Evolutionary conservation across 2,888 invertebrate genomes (phyloP), one percentile per base, ranked within the genome.

Genomic region (Deroplatys truncata): DNA sequence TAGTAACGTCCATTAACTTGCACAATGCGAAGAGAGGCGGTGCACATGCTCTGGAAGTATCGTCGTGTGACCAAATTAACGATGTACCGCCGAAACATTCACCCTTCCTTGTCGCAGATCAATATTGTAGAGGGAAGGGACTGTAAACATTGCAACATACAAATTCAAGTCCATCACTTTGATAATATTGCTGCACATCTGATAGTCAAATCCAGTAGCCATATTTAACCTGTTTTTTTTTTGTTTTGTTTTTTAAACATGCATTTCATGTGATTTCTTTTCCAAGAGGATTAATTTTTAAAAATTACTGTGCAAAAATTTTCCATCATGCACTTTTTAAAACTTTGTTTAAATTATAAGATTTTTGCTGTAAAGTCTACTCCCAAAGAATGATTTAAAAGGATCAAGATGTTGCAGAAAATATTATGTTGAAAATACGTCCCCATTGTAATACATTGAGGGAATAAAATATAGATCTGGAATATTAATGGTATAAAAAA

Each of bases 131-230:
- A 88, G 88, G 90, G 88, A 88, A 85, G 90, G 90, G 89, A 89
- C 90, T 89, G 90, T 86, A 89, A 90, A 87, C 90, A 90, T 90
- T 84, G 90, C 85, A 90, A 90, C 86, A 87, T 56, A 89, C 82
- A 89, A 90, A 86, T 31, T 89, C 84, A 90, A 28, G 56, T 89
- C 88, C 35, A 89, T 89, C 89, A 88, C 31, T 84, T 88, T 56
- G 20, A 49, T 56, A 49, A 85, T n/a, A 85, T 72, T 72, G 29
- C 31, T 83, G 20, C 56, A 82, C 28, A 28, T 83, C 35, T 88
- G 28, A 86, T 43, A 72, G 43, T 28, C 56, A 56, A 72, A n/a
- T 43, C 49, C 29, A 86, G 28, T 29, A 28, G 3, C 84, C 84
- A 84, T 72, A 72, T 25, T 72, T 72, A 72, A 72, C 20, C 4